A percentile compares a stretch with the other conserved stretches of the same genome.
phyloP scores from a whole-genome alignment of 2,888 invertebrate genomes.

The Philaethria dido region DNA sequence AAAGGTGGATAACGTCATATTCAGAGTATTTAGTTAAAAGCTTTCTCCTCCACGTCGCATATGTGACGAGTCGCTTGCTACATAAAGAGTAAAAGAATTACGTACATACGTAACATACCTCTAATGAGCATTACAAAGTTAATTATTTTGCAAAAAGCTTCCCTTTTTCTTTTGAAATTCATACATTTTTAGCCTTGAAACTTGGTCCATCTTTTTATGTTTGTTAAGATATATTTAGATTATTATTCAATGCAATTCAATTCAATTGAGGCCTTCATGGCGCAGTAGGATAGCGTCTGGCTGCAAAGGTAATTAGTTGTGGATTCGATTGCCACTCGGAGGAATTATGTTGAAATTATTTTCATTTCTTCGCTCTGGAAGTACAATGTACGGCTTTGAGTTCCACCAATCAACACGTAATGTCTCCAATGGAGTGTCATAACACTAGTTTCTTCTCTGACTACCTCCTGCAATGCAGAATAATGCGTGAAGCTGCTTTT shows the following conservation, averaged over 20 bases:
- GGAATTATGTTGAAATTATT: not conserved
- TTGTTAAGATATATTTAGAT: too few species aligned
- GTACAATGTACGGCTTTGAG: not conserved
- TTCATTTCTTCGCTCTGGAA: not conserved
- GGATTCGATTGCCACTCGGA: not conserved
- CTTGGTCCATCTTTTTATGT: too few species aligned
- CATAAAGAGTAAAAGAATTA: conserved; percentile 7
- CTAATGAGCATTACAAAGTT: conserved; percentile 7
- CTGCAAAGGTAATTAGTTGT: not conserved
- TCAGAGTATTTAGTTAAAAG: conserved; percentile 1
- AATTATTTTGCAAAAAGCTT: not conserved
- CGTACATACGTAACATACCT: not conserved
- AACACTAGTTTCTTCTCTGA: too few species aligned
- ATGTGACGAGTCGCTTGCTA: not conserved
- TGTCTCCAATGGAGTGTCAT: not conserved
- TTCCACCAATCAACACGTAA: not conserved
- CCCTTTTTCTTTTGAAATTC: not conserved
- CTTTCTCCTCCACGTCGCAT: not conserved
- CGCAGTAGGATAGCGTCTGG: not conserved
- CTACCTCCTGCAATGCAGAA: too few species aligned
- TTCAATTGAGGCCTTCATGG: not conserved
- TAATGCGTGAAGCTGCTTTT: too few species aligned
- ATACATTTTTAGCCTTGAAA: too few species aligned
- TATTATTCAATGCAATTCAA: too few species aligned
- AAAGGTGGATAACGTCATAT: not conserved